Percentiles rank a stretch among this genome's conserved stretches.
Conservation (phyloP, 2,888 invertebrate genomes). For the Holacanthella duospinosa region DNA sequence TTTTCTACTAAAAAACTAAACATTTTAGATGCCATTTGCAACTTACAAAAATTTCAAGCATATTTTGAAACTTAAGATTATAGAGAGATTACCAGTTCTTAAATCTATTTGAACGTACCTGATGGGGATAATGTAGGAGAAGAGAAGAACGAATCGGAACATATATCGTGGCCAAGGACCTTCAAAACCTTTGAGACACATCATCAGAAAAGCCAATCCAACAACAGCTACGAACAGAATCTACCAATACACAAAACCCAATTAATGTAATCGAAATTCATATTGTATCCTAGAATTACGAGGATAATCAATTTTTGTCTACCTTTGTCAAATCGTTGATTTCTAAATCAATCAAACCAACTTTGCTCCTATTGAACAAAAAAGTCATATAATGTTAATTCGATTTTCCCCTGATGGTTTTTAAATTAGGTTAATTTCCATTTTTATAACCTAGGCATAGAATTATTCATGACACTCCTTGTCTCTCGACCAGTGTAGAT, state of each 20-base stretch:
- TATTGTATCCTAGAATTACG: neutral
- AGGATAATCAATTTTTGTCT: neutral
- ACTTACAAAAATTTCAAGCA: too few relatives aligned
- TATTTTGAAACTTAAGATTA: too few relatives aligned
- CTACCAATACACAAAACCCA: conserved; percentile 11
- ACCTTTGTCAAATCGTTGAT: conserved; percentile 95
- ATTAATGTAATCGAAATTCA: neutral
- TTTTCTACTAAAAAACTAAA: too few relatives aligned
- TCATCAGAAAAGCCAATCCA: conserved; percentile 82
- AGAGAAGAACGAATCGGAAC: conserved; percentile 90
- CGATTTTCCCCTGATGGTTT: too few relatives aligned
- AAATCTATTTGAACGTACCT: too few relatives aligned
- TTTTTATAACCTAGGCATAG: conserved; percentile 57
- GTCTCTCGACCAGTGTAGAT: conserved; percentile 96
- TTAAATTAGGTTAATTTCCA: too few relatives aligned
- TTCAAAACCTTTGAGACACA: conserved; percentile 88
- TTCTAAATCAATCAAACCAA: conserved; percentile 88
- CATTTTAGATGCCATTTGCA: too few relatives aligned
- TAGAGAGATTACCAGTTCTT: too few relatives aligned
- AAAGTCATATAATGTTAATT: neutral
- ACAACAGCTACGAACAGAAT: conserved; percentile 56
- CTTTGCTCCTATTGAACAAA: conserved; percentile 59
- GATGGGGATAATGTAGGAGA: conserved; percentile 96
- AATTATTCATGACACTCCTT: conserved; percentile 97
- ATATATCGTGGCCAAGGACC: conserved; percentile 95